Conservation (phyloP, 2,113 vertebrate species). For the Zootoca vivipara region DNA sequence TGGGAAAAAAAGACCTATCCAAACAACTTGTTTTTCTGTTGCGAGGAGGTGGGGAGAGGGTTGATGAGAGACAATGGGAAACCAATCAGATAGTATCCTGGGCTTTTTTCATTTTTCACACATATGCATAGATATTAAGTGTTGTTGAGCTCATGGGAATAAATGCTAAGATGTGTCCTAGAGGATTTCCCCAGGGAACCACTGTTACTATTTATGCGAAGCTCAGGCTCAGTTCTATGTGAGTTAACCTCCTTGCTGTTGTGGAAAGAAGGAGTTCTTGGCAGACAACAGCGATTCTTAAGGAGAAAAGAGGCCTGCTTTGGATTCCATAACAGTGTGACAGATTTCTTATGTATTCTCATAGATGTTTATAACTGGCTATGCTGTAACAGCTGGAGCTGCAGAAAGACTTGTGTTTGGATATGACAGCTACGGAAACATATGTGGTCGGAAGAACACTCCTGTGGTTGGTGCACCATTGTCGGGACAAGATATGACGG, state of each 20-base stretch:
- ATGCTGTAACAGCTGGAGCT: constrained; percentile 75
- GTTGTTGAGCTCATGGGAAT: background rate
- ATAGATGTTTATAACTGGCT: constrained; percentile 81
- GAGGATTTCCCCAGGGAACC: background rate
- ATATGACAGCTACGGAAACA: constrained; percentile 82
- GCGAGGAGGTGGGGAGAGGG: background rate
- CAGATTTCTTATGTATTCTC: background rate
- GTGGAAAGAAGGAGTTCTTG: background rate
- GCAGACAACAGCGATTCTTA: background rate
- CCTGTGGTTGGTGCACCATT: constrained; percentile 77
- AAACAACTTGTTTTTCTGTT: background rate
- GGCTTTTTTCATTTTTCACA: background rate
- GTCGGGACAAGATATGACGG: constrained; percentile 83
- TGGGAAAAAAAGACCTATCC: background rate
- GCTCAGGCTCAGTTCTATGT: background rate
- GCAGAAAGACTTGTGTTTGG: constrained; percentile 80
- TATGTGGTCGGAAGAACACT: constrained; percentile 79
- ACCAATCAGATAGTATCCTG: background rate
- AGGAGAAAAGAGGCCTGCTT: background rate
- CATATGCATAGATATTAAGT: background rate
- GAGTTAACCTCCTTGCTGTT: background rate
- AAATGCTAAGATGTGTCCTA: background rate
- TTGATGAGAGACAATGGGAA: background rate
- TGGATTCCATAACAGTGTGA: background rate
- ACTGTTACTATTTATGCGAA: background rate